These are phyloP conservation scores for Pristis pectinata DNA, from an alignment of 2,797 vertebrate species.

Conservation along the genomic window DNA sequence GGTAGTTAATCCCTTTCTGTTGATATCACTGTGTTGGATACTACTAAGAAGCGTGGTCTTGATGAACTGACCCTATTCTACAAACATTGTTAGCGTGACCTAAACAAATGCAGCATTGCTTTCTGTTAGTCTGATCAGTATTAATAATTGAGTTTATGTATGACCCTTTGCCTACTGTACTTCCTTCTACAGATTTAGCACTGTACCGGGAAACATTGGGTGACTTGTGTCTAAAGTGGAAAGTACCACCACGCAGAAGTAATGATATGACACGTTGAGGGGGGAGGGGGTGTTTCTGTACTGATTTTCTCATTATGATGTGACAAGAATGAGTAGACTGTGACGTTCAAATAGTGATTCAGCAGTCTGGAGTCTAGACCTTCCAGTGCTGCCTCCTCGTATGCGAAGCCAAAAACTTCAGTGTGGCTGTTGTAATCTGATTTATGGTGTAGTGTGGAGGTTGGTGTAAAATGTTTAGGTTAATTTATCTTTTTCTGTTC, in stretches of 20 bases:
- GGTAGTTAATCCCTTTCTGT: not conserved
- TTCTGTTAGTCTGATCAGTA: no score
- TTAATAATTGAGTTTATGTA: not conserved
- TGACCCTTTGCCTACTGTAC: conserved; percentile 22
- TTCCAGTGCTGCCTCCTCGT: not conserved
- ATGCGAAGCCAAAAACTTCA: not conserved
- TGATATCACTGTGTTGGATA: not conserved
- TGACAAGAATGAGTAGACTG: conserved; percentile 14
- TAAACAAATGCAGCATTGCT: no score
- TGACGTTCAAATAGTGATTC: conserved; percentile 9
- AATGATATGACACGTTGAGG: not conserved
- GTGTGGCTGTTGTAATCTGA: not conserved
- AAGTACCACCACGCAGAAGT: conserved; percentile 24
- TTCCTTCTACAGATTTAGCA: not conserved
- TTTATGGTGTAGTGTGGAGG: not conserved
- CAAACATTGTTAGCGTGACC: not conserved
- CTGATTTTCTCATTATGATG: conserved; percentile 16
- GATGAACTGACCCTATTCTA: not conserved
- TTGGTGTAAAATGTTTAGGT: not conserved
- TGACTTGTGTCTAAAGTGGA: not conserved
- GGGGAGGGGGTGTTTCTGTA: not conserved
- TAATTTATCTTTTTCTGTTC: not conserved
- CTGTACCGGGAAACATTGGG: conserved; percentile 11
- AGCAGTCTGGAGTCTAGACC: not conserved
- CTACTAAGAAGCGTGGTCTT: not conserved